Conservation (phyloP, 2,113 vertebrate genomes). For the Stigmatopora argus region DNA sequence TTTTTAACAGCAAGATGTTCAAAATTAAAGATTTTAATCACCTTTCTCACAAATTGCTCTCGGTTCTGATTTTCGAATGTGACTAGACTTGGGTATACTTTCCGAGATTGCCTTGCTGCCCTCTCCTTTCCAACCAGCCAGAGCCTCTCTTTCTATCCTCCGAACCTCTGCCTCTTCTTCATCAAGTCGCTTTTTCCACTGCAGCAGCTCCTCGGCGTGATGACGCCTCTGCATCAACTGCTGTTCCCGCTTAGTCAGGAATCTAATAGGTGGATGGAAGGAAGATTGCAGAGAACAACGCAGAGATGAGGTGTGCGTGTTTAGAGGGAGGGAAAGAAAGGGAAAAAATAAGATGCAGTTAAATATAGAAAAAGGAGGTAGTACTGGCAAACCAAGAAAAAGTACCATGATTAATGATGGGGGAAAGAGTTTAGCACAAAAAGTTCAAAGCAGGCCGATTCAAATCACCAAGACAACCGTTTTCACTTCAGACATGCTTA, state of each 20-base stretch:
- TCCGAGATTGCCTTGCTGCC: constrained; percentile 31
- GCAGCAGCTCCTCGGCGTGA: constrained; percentile 85
- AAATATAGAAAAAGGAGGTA: background rate
- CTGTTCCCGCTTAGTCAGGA: constrained; percentile 92
- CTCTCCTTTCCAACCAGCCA: constrained; percentile 78
- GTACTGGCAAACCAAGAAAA: constrained; percentile 1
- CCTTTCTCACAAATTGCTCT: constrained; percentile 52
- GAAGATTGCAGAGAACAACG: background rate
- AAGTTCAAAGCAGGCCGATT: constrained; percentile 29
- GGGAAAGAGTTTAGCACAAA: constrained; percentile 25
- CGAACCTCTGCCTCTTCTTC: constrained; percentile 86
- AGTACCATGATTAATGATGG: constrained; percentile 16
- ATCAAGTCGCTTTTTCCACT: constrained; percentile 88
- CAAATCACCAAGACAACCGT: constrained; percentile 31
- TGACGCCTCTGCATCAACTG: constrained; percentile 88
- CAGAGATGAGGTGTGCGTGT: background rate
- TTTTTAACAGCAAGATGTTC: background rate
- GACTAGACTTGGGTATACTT: constrained; percentile 21
- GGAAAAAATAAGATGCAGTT: background rate
- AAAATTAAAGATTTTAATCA: constrained; percentile 11
- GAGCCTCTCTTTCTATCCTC: constrained; percentile 85
- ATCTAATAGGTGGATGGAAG: constrained; percentile 65
- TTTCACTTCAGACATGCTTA: constrained; percentile 49
- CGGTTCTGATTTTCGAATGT: constrained; percentile 28
- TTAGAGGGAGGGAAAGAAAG: background rate